Percentiles rank a stretch among this genome's conserved stretches.
phyloP scores from a whole-genome alignment of 2,113 vertebrate genomes.

The Malaclemys terrapin region DNA sequence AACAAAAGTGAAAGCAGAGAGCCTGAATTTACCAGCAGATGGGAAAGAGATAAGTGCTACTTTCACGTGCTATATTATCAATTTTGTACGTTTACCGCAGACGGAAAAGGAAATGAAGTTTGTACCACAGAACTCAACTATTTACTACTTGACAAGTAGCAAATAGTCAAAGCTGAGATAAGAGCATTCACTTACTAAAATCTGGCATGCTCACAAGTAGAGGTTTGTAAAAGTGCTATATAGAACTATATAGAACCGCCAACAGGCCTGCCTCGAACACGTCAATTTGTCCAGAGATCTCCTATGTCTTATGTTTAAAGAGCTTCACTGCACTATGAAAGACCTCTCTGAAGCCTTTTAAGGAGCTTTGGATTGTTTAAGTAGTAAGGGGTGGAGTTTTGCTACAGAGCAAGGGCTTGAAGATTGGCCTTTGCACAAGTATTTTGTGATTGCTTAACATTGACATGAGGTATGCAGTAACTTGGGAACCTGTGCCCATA shows the following conservation, averaged over 20 bases:
- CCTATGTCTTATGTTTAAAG: background rate
- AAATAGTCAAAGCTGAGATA: background rate
- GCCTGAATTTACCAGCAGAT: background rate
- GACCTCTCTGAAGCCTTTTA: background rate
- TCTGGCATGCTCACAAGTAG: background rate
- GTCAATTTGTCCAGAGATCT: background rate
- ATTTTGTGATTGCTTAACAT: background rate
- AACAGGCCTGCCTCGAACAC: background rate
- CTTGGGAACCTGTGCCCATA: background rate
- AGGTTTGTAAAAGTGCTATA: background rate
- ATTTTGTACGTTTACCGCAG: rapidly evolving
- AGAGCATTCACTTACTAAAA: background rate
- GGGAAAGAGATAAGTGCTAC: rapidly evolving
- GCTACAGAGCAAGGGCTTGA: background rate
- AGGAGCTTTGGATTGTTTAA: background rate
- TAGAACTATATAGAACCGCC: background rate
- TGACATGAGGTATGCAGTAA: background rate
- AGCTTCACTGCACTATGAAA: background rate
- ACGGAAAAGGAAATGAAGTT: rapidly evolving
- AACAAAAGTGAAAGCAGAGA: background rate
- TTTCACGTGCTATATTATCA: rapidly evolving
- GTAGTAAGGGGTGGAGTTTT: background rate
- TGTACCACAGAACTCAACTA: rapidly evolving
- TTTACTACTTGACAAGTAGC: background rate
- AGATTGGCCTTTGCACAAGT: background rate